Percentiles rank a stretch among this genome's conserved stretches.
phyloP scores from a whole-genome alignment of 2,113 vertebrate genomes.

The Tichodroma muraria region DNA sequence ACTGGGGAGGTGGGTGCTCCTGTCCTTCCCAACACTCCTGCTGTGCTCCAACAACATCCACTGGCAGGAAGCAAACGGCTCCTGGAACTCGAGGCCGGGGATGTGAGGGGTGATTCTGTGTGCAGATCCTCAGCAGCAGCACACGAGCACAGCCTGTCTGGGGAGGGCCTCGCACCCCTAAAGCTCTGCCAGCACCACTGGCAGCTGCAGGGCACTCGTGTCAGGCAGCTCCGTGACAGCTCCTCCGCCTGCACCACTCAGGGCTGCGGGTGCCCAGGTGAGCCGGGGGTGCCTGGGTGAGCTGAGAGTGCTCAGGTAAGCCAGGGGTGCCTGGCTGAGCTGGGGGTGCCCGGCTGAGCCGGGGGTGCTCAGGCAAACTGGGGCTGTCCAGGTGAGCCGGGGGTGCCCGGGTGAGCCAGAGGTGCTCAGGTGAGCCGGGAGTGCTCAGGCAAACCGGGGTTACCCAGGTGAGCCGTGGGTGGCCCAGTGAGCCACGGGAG shows the following conservation, averaged over 20 bases:
- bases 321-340: neutral
- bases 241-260: neutral
- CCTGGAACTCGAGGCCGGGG: rapidly evolving
- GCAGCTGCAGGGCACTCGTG: neutral
- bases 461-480: neutral
- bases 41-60: neutral
- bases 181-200: neutral
- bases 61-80: neutral
- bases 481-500: neutral
- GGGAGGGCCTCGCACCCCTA: neutral
- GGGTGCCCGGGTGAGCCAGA: neutral
- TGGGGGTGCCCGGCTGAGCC: neutral
- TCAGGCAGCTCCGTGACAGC: neutral
- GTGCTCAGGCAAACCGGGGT: no score
- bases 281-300: neutral
- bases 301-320: rapidly evolving
- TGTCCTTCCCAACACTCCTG: neutral
- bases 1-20: neutral
- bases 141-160: neutral
- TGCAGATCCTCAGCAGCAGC: neutral
- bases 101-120: neutral
- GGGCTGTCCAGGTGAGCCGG: no score
- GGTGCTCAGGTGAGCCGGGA: neutral
- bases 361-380: no score
- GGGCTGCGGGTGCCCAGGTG: neutral